A percentile compares a stretch with the other conserved stretches of the same genome.
Conservation (phyloP, 2,797 vertebrate genomes). For the Sorex maritimensis region DNA sequence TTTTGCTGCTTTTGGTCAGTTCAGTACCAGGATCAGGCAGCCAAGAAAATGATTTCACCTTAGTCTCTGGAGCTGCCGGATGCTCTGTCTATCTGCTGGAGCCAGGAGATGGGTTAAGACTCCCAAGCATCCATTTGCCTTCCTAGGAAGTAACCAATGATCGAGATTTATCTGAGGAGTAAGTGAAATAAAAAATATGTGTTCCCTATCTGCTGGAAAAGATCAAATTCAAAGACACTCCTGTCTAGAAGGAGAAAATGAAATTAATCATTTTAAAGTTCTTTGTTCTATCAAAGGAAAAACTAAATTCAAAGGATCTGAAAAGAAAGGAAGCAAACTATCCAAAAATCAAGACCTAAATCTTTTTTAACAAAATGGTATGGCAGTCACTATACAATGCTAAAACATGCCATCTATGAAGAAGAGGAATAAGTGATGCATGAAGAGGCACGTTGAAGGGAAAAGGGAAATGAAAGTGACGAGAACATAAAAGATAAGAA, state of each 20-base stretch:
- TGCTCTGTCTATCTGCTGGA: background rate
- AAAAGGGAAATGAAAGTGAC: background rate
- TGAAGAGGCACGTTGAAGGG: background rate
- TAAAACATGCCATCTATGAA: background rate
- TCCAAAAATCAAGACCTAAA: background rate
- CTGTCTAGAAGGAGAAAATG: background rate
- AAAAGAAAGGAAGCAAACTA: background rate
- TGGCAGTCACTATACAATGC: background rate
- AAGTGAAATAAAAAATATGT: conserved; percentile 19
- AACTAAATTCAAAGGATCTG: background rate
- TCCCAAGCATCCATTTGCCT: background rate
- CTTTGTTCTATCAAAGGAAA: background rate
- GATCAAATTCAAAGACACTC: background rate
- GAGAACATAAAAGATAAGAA: background rate
- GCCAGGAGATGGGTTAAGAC: background rate
- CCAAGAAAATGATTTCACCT: background rate
- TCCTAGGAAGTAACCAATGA: background rate
- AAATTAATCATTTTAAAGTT: background rate
- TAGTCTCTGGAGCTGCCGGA: background rate
- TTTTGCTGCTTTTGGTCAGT: background rate
- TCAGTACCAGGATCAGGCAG: background rate
- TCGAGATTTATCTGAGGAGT: background rate
- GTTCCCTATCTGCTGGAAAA: background rate
- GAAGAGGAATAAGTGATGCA: background rate
- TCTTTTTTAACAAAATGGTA: background rate